phyloP scores from a whole-genome alignment of 1,140 invertebrate species.

The Melitaea cinxia region DNA sequence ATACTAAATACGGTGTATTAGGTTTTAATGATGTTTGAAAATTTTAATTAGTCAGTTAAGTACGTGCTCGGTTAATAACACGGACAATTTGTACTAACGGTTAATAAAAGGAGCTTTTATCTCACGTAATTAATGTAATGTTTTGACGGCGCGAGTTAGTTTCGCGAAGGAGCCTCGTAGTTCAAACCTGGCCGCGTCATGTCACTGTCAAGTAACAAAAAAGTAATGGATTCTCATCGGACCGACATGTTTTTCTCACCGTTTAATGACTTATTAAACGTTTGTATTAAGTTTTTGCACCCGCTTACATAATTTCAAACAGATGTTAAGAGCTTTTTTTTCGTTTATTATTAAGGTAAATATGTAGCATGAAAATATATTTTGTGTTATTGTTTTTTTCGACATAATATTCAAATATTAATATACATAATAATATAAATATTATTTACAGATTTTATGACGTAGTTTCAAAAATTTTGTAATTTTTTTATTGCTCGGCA shows the following conservation, averaged over 20 bases:
- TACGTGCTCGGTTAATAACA: slow-evolving; percentile 12
- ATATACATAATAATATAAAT: no score
- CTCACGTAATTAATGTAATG: slow-evolving; percentile 40
- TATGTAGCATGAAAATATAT: neutral
- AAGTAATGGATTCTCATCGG: slow-evolving; percentile 45
- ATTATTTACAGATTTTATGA: no score
- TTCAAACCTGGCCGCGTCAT: no score
- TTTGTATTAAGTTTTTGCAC: slow-evolving; percentile 18
- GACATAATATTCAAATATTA: no score
- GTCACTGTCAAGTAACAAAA: slow-evolving; percentile 61
- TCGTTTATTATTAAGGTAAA: neutral
- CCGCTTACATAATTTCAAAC: slow-evolving; percentile 13
- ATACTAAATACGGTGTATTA: slow-evolving; percentile 10
- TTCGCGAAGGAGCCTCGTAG: slow-evolving; percentile 50
- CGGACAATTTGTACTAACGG: slow-evolving; percentile 36
- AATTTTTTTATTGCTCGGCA: no score
- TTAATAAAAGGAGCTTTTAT: slow-evolving; percentile 36
- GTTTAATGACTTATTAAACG: slow-evolving; percentile 11
- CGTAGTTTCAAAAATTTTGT: no score
- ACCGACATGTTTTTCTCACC: slow-evolving; percentile 23
- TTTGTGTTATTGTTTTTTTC: no score
- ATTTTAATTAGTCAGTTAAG: slow-evolving; percentile 17
- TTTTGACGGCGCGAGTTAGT: slow-evolving; percentile 43
- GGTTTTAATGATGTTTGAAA: slow-evolving; percentile 15
- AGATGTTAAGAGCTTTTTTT: neutral